These are phyloP conservation scores for Pantherophis alleghaniensis DNA, from an alignment of 2,797 vertebrate species.

Conservation along the genomic window DNA sequence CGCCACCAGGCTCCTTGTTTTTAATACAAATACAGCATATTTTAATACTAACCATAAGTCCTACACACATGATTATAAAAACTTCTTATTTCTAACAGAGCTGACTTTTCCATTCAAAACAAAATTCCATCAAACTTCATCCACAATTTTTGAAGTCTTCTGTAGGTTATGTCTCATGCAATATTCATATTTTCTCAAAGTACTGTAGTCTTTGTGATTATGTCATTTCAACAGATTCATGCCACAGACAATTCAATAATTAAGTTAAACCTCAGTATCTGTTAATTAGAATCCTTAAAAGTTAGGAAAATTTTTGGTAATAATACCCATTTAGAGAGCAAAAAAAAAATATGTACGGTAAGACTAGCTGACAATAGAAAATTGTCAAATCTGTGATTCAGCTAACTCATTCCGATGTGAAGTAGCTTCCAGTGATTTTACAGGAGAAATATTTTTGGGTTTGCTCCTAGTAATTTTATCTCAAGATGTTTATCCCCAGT, in stretches of 20 bases:
- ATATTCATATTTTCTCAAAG: neutral
- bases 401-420: neutral
- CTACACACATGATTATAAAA: neutral
- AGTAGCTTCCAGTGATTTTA: neutral
- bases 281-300: neutral
- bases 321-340: neutral
- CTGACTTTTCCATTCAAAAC: conserved; percentile 16
- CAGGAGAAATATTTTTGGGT: neutral
- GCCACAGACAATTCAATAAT: neutral
- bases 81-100: neutral
- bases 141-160: neutral
- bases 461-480: neutral
- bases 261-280: neutral
- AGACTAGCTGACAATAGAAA: neutral
- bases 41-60: neutral
- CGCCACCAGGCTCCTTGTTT: neutral
- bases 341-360: neutral
- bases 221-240: neutral
- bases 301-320: neutral
- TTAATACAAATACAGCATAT: neutral
- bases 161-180: neutral
- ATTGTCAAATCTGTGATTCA: neutral
- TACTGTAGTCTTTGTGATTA: neutral
- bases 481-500: neutral
- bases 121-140: neutral